Evolutionary conservation across 2,797 vertebrate genomes (phyloP).

Genomic region (Paedocypris micromegethes): DNA sequence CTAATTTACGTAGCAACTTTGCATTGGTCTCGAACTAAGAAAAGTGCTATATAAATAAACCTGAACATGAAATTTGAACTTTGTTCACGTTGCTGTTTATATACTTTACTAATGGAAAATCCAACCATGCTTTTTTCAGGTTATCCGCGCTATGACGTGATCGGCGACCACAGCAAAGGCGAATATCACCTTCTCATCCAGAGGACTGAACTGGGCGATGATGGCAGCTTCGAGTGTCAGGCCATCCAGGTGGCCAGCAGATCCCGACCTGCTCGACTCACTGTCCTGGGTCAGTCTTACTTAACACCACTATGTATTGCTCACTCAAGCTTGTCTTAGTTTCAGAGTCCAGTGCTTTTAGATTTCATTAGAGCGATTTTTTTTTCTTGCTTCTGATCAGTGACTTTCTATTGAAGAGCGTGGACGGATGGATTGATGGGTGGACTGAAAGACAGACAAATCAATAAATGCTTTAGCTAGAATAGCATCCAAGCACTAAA

Average conservation of each 20-base stretch:
- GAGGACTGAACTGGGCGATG: slow-evolving; percentile 79
- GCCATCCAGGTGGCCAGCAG: slow-evolving; percentile 85
- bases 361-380: too few species aligned
- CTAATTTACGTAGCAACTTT: too few species aligned
- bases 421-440: neutral
- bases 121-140: slow-evolving; percentile 58
- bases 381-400: too few species aligned
- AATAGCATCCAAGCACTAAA: slow-evolving; percentile 1
- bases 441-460: slow-evolving; percentile 6
- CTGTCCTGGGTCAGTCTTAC: slow-evolving; percentile 76
- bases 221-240: slow-evolving; percentile 84
- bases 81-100: neutral
- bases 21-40: too few species aligned
- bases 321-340: too few species aligned
- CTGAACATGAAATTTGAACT: too few species aligned
- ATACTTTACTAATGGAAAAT: neutral
- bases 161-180: slow-evolving; percentile 82
- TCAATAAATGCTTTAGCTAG: slow-evolving; percentile 21
- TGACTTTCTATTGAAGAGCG: too few species aligned
- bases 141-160: slow-evolving; percentile 81
- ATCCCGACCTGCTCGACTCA: slow-evolving; percentile 80
- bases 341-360: too few species aligned
- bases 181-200: slow-evolving; percentile 85
- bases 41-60: too few species aligned
- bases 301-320: neutral